Evolutionary conservation across 2,888 invertebrate genomes (phyloP), one percentile per base, ranked within the genome.

Genomic region (Melanotus villosus): DNA sequence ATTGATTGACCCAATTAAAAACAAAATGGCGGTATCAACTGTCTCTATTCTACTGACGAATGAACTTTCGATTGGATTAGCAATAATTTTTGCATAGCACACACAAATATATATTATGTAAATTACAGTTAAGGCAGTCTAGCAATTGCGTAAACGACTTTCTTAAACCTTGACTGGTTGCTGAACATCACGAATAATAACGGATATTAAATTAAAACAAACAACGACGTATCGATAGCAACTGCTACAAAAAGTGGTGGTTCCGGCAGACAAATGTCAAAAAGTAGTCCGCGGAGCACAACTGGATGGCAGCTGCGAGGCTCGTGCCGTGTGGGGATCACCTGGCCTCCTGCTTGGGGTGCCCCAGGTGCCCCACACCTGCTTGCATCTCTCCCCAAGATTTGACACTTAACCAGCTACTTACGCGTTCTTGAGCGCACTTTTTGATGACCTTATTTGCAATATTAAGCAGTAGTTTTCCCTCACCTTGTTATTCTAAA

Each of bases 321-420:
- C 78, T 78, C 78, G 79, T 77, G 78, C 77, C 76, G 75, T 70
- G 57, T 73, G 73, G 75, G 74, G 73, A 76, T 80, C 80, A 80
- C 80, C 80, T 81, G 80, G 80, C 78, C 78, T 76, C 75, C 75
- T 78, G 76, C 74, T 76, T 76, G 73, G 72, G 77, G 76, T 75
- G 78, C 78, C 76, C 80, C 80, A 80, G 80, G 81, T 80, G 80
- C 80, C 73, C 76, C 75, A 78, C 81, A 80, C 80, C 80, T 80
- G 80, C 79, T 73, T 38, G 52, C 63, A 19, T 23, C 56, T 64
- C 58, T 57, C 64, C 58, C 50, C 36, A 69, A 69, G 69, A 69
- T 69, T 69, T 69, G 58, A 65, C 65, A 65, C 69, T 65, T 57
- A 26, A 56, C 66, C 47, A 68, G 57, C 56, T 58, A 68, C 38